Base-by-base conservation (phyloP, 1,140 invertebrate genomes). In the Rhagoletis zephyria region DNA sequence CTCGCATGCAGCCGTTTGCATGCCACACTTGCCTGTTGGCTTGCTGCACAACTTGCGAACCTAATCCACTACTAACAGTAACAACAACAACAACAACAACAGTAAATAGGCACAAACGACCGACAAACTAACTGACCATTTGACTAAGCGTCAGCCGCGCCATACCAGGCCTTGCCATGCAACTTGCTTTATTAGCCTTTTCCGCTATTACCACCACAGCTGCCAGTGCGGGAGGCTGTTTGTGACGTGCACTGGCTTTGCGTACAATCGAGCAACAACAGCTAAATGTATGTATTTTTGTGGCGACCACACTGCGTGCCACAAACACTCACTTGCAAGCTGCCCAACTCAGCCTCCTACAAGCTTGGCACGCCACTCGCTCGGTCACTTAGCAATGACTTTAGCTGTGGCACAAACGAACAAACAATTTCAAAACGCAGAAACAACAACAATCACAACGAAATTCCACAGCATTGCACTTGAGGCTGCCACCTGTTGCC, bases 111-210 rank as follows among this genome's bases (percentile, higher is more conserved):
- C 70, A 45, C 70, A 74, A 74, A 74, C 42, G 30, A 74, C 70
- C 70, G 70, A 74, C 70, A 74, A 74, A 74, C 70, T 74, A 74
- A 74, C 70, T 74, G 70, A 74, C 70, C 70, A 74, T 12, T 45
- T 16, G 45, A 14, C 70, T 51, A 74, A 74, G 30, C 42, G 40
- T 74, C 70, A 16, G 45, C 45, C 70, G 30, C 30, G 30, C 30
- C 30, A 74, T 0, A 42, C 70, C 30, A 30, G 30, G 30, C 30
- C 30, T 30, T 48, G 45, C 45, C 70, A 74, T 0, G 70, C 70
- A 74, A 74, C 70, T 48, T 74, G 70, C 70, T 74, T 74, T 74
- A 74, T 74, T 74, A 74, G 70, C 40, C 70, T 74, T 74, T 74
- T 74, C 70, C 70, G 70, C 70, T 74, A 74, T 74, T 74, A 48